Conservation (phyloP, 2,797 vertebrate genomes). For the Petrocephalus schoutedeni region DNA sequence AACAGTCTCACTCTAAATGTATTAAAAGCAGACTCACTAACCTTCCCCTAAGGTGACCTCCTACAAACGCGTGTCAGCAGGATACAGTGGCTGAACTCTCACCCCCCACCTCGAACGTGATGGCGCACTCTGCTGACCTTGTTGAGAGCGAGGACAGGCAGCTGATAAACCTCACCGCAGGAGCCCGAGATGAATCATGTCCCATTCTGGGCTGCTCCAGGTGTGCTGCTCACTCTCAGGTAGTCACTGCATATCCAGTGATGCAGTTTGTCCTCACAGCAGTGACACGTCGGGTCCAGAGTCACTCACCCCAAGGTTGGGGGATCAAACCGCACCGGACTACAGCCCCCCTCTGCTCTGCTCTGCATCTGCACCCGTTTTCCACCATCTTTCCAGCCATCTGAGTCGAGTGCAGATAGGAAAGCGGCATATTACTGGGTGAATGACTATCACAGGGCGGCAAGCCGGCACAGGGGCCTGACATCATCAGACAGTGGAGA, state of each 20-base stretch:
- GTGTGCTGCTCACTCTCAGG: neutral
- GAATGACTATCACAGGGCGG: neutral
- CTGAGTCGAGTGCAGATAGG: neutral
- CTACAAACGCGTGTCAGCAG: neutral
- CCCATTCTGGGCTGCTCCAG: neutral
- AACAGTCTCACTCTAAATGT: neutral
- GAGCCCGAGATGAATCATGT: neutral
- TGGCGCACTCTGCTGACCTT: neutral
- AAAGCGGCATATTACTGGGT: neutral
- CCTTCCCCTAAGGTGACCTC: neutral
- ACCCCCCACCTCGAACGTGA: neutral
- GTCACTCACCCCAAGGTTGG: neutral
- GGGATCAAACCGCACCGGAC: neutral
- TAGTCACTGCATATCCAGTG: neutral
- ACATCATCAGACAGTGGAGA: neutral
- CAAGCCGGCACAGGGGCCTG: neutral
- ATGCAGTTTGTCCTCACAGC: neutral
- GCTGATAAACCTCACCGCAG: neutral
- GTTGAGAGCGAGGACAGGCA: neutral
- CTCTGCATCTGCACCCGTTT: neutral
- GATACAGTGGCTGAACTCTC: neutral
- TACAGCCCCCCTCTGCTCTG: neutral
- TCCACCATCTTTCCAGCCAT: neutral
- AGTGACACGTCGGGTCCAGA: neutral
- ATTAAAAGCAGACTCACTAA: neutral